phyloP scores from a whole-genome alignment of 2,113 vertebrate species.

The Rhodinocichla rosea region DNA sequence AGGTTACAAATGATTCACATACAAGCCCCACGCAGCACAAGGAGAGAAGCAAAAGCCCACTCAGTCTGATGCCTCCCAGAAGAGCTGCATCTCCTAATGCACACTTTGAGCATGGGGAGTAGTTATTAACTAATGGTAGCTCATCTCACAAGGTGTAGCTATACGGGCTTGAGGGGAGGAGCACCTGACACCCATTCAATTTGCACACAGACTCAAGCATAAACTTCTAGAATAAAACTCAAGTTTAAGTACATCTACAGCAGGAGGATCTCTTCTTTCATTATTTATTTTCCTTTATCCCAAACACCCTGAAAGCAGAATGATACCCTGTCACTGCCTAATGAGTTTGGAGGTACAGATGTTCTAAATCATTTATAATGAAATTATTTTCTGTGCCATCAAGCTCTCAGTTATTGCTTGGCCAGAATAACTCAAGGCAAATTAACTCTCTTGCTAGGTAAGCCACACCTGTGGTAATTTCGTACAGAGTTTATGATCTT shows the following conservation, averaged over 20 bases:
- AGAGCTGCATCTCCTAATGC: neutral
- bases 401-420: neutral
- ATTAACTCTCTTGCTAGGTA: neutral
- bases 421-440: neutral
- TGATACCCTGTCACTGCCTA: neutral
- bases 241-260: neutral
- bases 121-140: neutral
- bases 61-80: neutral
- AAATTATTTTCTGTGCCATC: neutral
- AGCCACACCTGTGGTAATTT: neutral
- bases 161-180: neutral
- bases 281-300: neutral
- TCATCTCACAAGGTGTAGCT: neutral
- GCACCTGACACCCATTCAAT: conserved; percentile 1
- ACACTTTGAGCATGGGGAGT: neutral
- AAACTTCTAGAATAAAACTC: neutral
- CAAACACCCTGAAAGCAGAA: neutral
- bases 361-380: neutral
- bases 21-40: neutral
- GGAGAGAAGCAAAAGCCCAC: neutral
- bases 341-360: neutral
- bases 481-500: neutral
- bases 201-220: neutral
- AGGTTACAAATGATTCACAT: neutral
- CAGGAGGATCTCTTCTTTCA: neutral